These are phyloP conservation scores for Eupsilia transversa DNA, from an alignment of 2,888 invertebrate genomes.

Conservation along the genomic window DNA sequence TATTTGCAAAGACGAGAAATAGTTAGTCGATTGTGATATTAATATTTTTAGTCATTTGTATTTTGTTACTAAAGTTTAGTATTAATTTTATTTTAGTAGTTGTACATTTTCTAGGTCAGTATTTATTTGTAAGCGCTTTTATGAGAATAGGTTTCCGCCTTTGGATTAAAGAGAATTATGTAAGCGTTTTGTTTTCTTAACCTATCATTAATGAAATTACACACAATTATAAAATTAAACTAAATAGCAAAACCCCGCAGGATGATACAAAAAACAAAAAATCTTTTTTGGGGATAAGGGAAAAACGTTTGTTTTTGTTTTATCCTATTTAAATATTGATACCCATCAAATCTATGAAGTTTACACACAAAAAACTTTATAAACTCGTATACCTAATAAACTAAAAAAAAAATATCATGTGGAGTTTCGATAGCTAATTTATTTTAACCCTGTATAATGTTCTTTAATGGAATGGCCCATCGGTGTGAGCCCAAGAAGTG, in stretches of 20 bases:
- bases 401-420: too few relatives aligned
- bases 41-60: conserved; percentile 59
- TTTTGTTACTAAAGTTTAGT: conserved; percentile 57
- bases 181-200: conserved; percentile 25
- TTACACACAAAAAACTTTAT: too few relatives aligned
- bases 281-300: too few relatives aligned
- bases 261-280: too few relatives aligned
- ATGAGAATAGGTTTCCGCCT: conserved; percentile 37
- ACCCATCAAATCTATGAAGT: too few relatives aligned
- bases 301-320: too few relatives aligned
- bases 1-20: conserved; percentile 13
- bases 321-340: too few relatives aligned
- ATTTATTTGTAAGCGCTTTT: conserved; percentile 61
- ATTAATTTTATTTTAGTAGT: conserved; percentile 51
- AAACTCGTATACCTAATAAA: too few relatives aligned
- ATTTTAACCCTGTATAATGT: neutral
- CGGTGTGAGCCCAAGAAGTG: neutral
- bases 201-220: neutral
- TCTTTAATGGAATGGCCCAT: neutral
- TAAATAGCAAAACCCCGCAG: neutral
- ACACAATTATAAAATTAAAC: neutral
- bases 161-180: conserved; percentile 45
- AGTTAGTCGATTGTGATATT: conserved; percentile 52
- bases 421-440: too few relatives aligned
- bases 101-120: conserved; percentile 48